Conservation (phyloP, 1,140 invertebrate genomes). For the Cepaea nemoralis region DNA sequence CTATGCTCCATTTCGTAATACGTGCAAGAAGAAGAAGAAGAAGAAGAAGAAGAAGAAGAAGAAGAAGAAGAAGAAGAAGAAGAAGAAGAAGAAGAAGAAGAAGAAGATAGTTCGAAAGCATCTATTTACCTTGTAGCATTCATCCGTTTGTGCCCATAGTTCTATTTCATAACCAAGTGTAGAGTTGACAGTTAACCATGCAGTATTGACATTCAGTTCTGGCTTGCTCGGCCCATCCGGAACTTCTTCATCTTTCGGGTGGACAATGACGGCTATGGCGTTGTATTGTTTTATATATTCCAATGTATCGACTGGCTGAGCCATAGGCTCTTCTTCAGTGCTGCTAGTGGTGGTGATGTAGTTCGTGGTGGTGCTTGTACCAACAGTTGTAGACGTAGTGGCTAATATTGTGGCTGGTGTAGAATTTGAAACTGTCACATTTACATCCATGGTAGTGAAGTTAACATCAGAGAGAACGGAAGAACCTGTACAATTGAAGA, state of each 20-base stretch:
- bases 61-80: conserved; percentile 9
- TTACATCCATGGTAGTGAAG: neutral
- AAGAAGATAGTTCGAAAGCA: too few relatives aligned
- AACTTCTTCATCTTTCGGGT: neutral
- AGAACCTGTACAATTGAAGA: neutral
- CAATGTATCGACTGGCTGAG: neutral
- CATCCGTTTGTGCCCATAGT: conserved; percentile 54
- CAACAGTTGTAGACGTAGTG: neutral
- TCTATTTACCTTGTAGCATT: conserved; percentile 62
- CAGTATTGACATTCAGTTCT: conserved; percentile 52
- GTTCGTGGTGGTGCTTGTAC: neutral
- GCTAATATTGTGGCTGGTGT: neutral
- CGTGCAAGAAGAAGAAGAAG: too few relatives aligned
- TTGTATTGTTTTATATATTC: conserved; percentile 41
- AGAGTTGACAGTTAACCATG: conserved; percentile 61
- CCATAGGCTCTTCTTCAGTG: neutral
- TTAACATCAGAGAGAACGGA: neutral
- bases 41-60: neutral
- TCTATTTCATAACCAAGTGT: conserved; percentile 52
- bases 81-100: neutral
- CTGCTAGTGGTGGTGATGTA: neutral
- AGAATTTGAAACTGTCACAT: neutral
- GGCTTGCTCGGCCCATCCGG: conserved; percentile 40
- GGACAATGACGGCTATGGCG: neutral
- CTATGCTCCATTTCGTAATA: too few relatives aligned